Base-by-base conservation (phyloP, 2,888 invertebrate genomes). In the Aradus depressus region DNA sequence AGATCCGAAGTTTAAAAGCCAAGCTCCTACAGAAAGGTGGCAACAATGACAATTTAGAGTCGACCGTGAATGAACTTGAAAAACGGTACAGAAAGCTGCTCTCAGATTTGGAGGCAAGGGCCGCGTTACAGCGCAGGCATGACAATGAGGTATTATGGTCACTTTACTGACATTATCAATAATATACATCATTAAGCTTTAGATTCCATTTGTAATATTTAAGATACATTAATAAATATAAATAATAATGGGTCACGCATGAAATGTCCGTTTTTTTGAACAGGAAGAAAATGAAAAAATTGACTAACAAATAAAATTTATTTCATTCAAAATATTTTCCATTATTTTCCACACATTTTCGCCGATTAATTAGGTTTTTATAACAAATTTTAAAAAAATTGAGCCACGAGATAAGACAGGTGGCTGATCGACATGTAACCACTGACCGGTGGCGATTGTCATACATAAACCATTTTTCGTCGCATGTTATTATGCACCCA, bases 41-140 rank as follows among this genome's bases (percentile, higher is more conserved):
- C n/a, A n/a, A n/a, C n/a, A n/a, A n/a, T n/a, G n/a, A n/a, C n/a
- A 8, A 26, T 4, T 23, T 47, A 16, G 47, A 47, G 26, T 19
- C 22, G 35, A 18, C 38, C 19, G 47, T 47, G 3, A 37, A 26
- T 5, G 26, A 47, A 21, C 23, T 47, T 12, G 47, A 47, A 32
- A 22, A 25, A 26, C 19, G 23, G 19, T 47, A 47, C n/a, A 47
- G 37, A 23, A 47, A 47, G 23, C 25, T 47, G 18, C 21, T 47
- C 2, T 25, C 38, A 25, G 47, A 47, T 19, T 26, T 38, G 6
- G 47, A 47, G 25, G 14, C 25, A 5, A 47, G 25, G n/a, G 25
- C 47, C 25, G 38, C 37, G 10, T 4, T 25, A 4, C 47, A 47
- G 25, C 4, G 37, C 19, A 47, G 21, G 21, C 47, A n/a, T 8